Percentiles rank a stretch among this genome's conserved stretches.
Evolutionary conservation across 2,888 invertebrate species (phyloP).

Genomic region (Theristus sp.): DNA sequence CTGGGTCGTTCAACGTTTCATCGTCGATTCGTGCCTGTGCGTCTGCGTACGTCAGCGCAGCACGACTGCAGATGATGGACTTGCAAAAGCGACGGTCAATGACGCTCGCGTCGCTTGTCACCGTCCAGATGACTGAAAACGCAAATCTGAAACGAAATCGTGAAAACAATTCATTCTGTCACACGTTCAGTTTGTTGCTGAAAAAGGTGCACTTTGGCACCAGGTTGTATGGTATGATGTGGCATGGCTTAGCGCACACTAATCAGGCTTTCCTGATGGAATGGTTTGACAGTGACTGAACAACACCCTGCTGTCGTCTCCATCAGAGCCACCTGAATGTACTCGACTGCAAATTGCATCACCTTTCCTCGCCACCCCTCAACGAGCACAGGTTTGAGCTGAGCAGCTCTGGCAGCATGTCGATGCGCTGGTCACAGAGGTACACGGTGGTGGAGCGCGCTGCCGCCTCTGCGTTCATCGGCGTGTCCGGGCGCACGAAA

Average conservation of each 20-base stretch:
- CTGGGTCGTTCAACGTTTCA: conserved; percentile 37
- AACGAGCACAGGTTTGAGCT: conserved; percentile 90
- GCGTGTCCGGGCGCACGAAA: conserved; percentile 70
- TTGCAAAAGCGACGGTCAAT: conserved; percentile 54
- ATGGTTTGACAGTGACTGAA: no score
- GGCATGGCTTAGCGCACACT: no score
- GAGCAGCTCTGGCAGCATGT: conserved; percentile 51
- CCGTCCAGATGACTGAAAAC: conserved; percentile 86
- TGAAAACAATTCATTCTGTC: no score
- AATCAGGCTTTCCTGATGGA: no score
- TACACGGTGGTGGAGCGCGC: conserved; percentile 89
- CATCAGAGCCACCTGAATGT: no score
- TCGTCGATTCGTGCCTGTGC: conserved; percentile 40
- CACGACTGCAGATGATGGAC: conserved; percentile 58
- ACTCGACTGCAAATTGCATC: not conserved
- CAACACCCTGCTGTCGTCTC: no score
- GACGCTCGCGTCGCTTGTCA: conserved; percentile 51
- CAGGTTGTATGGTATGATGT: not conserved
- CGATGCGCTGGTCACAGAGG: conserved; percentile 57
- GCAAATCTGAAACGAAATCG: conserved; percentile 46
- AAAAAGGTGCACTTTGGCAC: not conserved
- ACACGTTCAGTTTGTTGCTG: no score
- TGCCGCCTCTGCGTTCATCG: conserved; percentile 77
- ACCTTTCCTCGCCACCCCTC: conserved; percentile 60
- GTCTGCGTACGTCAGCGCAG: conserved; percentile 90